Base-by-base conservation (phyloP, 2,113 vertebrate genomes). In the Hymenochirus boettgeri region DNA sequence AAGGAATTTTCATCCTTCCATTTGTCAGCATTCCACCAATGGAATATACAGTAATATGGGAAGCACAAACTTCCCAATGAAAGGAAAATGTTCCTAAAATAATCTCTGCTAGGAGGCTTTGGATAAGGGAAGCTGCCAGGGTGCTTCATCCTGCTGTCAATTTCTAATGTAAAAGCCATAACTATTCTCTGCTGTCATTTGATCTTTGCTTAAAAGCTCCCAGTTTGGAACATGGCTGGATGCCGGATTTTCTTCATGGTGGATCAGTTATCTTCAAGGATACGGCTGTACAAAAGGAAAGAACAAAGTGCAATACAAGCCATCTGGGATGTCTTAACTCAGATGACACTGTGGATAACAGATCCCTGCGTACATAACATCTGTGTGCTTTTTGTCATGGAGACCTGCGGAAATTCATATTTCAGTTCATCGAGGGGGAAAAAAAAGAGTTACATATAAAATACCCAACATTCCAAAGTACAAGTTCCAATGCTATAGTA, bases 261-360 rank as follows among this genome's bases (percentile, higher is more conserved):
- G 70, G 69, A 75, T 79, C 76, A 76, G 47, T 64, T 76, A 65
- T 73, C 77, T 79, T 72, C 70, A 67, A 65, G 76, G 73, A 76
- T 75, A 58, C 18, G 61, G 57, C 52, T 17, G 66, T 71, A 70
- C 74, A 73, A 79, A 77, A 79, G 33, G 46, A 59, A 45, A 79
- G 71, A 80, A 57, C 57, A 71, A 63, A 77, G 70, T 47, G 33
- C 1, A 26, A 63, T 72, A 71, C 75, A 80, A 21, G 11, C 23
- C 47, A 15, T 12, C 53, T 69, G 61, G 27, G 23, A 73, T 47
- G 50, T 70, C 74, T 62, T 70, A 62, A 48, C 29, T 27, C 61
- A 62, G 69, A 47, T 24, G 75, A 72, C 61, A 56, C 70, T 50
- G 72, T 18, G 56, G 50, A 77, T 67, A 70, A 73, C 54, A 42